phyloP scores from a whole-genome alignment of 1,140 invertebrate species.

The Matsumurasca onukii region DNA sequence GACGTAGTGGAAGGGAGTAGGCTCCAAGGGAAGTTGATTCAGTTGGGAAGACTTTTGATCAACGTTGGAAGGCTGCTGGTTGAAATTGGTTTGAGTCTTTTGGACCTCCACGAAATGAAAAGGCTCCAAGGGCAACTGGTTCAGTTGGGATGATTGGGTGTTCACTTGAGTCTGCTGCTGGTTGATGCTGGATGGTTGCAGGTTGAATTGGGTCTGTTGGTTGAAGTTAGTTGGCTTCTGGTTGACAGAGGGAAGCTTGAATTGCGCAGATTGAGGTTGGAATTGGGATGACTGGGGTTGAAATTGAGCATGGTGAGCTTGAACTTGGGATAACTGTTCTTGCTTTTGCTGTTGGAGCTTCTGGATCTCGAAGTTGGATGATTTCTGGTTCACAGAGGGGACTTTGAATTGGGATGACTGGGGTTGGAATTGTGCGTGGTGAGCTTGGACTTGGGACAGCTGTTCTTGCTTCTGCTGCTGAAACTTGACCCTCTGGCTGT shows the following conservation, averaged over 20 bases:
- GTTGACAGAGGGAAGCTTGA: too few relatives aligned
- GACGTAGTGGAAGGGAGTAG: too few relatives aligned
- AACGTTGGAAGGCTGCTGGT: neutral
- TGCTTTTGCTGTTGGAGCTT: slow-evolving; percentile 19
- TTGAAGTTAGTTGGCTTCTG: neutral
- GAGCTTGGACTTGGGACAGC: neutral
- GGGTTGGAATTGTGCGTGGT: neutral
- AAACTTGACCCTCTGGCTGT: neutral
- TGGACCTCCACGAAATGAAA: too few relatives aligned
- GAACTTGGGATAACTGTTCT: slow-evolving; percentile 8
- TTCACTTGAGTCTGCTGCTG: neutral
- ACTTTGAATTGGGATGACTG: neutral
- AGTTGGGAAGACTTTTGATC: neutral
- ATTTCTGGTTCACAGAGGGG: too few relatives aligned
- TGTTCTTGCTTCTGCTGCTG: slow-evolving; percentile 18
- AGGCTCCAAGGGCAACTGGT: too few relatives aligned
- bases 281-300: neutral
- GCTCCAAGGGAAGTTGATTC: neutral
- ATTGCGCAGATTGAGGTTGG: neutral
- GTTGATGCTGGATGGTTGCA: neutral
- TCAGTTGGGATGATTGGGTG: too few relatives aligned
- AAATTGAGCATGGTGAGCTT: slow-evolving; percentile 13
- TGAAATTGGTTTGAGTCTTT: too few relatives aligned
- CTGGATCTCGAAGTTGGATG: slow-evolving; percentile 10
- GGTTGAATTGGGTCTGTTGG: too few relatives aligned